Evolutionary conservation across 1,140 invertebrate species (phyloP).

Genomic region (Himalopsyche phryganea): DNA sequence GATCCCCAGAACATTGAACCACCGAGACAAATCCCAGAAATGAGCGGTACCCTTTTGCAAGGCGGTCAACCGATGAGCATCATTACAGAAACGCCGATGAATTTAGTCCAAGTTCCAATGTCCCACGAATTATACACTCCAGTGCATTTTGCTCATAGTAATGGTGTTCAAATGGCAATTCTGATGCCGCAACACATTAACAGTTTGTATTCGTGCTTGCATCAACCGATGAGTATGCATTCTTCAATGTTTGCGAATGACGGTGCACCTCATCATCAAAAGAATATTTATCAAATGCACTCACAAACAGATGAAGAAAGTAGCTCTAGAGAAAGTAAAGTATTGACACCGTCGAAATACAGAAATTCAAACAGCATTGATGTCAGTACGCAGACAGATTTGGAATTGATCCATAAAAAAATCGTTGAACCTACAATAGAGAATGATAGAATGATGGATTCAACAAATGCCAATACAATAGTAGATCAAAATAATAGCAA

Average conservation of each 20-base stretch:
- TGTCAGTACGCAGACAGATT: slow-evolving; percentile 66
- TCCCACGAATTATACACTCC: slow-evolving; percentile 39
- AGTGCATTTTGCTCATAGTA: slow-evolving; percentile 38
- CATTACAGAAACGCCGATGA: slow-evolving; percentile 38
- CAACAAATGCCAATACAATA: slow-evolving; percentile 21
- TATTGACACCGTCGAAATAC: slow-evolving; percentile 63
- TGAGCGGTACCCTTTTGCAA: slow-evolving; percentile 3
- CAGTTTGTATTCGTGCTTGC: slow-evolving; percentile 43
- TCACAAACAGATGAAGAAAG: slow-evolving; percentile 34
- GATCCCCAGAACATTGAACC: slow-evolving; percentile 18
- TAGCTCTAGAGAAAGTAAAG: slow-evolving; percentile 45
- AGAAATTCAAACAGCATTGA: slow-evolving; percentile 54
- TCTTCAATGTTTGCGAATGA: slow-evolving; percentile 29
- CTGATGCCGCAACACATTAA: slow-evolving; percentile 51
- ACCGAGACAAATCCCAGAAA: slow-evolving; percentile 16
- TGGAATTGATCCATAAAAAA: slow-evolving; percentile 32
- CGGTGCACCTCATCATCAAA: slow-evolving; percentile 10
- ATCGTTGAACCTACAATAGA: too few relatives aligned
- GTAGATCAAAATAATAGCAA: slow-evolving; percentile 47
- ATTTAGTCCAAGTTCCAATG: slow-evolving; percentile 48
- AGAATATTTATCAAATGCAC: slow-evolving; percentile 31
- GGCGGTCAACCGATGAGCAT: slow-evolving; percentile 14
- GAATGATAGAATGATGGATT: too few relatives aligned
- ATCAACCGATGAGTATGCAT: slow-evolving; percentile 31
- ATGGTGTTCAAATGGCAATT: slow-evolving; percentile 54